A percentile compares a stretch with the other conserved stretches of the same genome.
Conservation (phyloP, 64 coral and sea anemone genomes). For the Stylophora pistillata region DNA sequence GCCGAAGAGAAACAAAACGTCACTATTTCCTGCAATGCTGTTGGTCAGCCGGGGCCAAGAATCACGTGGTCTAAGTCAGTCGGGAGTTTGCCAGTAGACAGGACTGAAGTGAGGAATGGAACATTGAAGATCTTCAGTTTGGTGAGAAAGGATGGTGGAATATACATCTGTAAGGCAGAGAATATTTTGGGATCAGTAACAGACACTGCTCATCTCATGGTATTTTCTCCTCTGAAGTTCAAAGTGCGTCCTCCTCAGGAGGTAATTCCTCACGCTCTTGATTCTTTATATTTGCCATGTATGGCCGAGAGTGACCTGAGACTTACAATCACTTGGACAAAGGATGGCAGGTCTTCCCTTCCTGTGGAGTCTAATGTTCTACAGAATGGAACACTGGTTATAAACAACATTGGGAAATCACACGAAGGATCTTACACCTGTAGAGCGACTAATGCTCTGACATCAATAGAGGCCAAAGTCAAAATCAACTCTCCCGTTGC, state of each 20-base stretch:
- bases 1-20: neutral
- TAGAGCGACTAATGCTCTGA: too few relatives aligned
- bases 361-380: too few relatives aligned
- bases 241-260: neutral
- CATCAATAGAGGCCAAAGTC: too few relatives aligned
- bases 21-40: neutral
- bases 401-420: too few relatives aligned
- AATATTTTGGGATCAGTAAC: neutral
- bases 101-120: neutral
- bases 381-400: too few relatives aligned
- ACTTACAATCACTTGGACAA: neutral
- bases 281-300: too few relatives aligned
- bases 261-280: too few relatives aligned
- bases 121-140: neutral
- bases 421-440: too few relatives aligned
- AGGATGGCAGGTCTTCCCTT: too few relatives aligned
- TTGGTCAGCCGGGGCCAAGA: slow-evolving; percentile 9
- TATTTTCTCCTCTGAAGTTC: neutral
- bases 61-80: slow-evolving; percentile 23
- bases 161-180: neutral
- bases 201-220: slow-evolving; percentile 3
- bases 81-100: neutral
- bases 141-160: neutral
- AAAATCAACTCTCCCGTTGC: neutral
- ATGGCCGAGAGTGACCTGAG: neutral